phyloP scores from a whole-genome alignment of 2,888 invertebrate species.

The Rosalia funebris region DNA sequence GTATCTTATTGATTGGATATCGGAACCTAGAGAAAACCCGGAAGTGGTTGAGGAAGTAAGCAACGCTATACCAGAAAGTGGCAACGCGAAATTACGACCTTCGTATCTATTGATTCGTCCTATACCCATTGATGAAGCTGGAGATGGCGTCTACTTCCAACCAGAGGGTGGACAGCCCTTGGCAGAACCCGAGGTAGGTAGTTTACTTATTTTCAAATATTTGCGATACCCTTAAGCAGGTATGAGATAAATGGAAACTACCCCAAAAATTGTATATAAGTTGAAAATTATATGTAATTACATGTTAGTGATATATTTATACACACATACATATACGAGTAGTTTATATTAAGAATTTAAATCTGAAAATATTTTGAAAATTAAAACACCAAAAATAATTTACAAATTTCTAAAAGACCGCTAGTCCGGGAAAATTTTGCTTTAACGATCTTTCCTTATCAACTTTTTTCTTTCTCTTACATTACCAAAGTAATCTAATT shows the following conservation, averaged over 20 bases:
- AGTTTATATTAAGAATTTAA: background rate
- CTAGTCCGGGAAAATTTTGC: too few relatives aligned
- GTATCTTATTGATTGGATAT: slow-evolving; percentile 49
- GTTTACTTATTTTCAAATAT: background rate
- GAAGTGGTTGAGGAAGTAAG: slow-evolving; percentile 34
- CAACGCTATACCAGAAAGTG: slow-evolving; percentile 44
- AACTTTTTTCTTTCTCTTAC: too few relatives aligned
- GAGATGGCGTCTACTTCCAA: slow-evolving; percentile 59
- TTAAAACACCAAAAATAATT: too few relatives aligned
- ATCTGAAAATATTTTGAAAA: background rate
- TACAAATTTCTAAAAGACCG: too few relatives aligned
- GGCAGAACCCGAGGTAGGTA: slow-evolving; percentile 51
- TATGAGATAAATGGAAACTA: too few relatives aligned
- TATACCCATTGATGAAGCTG: slow-evolving; percentile 52
- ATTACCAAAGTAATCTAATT: too few relatives aligned
- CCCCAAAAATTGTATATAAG: background rate
- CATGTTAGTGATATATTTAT: background rate
- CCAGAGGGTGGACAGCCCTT: slow-evolving; percentile 53
- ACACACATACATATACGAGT: background rate
- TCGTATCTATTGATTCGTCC: slow-evolving; percentile 44
- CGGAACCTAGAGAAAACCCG: slow-evolving; percentile 30
- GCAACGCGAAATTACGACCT: slow-evolving; percentile 31
- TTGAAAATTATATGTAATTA: background rate
- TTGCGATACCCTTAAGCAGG: background rate
- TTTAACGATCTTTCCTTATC: too few relatives aligned